phyloP scores from a whole-genome alignment of 2,113 vertebrate species.

The Callocephalon fimbriatum region DNA sequence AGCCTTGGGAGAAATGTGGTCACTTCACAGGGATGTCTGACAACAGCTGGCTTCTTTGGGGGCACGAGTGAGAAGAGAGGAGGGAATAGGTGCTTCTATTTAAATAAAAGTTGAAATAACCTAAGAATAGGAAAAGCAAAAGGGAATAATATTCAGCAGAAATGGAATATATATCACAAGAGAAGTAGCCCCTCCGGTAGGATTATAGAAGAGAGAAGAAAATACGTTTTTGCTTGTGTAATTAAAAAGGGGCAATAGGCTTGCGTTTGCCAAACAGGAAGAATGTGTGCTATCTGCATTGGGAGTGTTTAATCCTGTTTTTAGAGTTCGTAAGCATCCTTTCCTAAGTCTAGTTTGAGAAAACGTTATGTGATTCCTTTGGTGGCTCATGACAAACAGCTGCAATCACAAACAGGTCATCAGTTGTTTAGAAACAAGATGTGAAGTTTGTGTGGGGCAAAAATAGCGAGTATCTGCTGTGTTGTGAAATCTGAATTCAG shows the following conservation, averaged over 20 bases:
- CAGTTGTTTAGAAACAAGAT: not conserved
- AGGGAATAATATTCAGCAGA: not conserved
- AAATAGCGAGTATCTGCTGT: not conserved
- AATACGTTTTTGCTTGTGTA: not conserved
- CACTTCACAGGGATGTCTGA: not conserved
- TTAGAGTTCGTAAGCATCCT: not conserved
- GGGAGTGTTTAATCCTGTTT: not conserved
- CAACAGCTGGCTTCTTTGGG: not conserved
- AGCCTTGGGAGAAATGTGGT: not conserved
- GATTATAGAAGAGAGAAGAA: not conserved
- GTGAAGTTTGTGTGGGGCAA: not conserved
- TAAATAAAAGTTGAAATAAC: not conserved
- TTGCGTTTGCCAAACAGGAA: not conserved
- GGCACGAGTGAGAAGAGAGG: not conserved
- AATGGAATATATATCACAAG: not conserved
- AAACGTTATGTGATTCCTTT: accelerated
- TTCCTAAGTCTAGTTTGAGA: not conserved
- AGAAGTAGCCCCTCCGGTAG: not conserved
- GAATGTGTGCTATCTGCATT: not conserved
- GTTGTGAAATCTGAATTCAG: not conserved
- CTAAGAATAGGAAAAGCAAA: not conserved
- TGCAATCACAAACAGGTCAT: not conserved
- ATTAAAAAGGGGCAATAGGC: not conserved
- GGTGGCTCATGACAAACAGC: not conserved
- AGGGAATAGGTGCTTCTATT: not conserved